Conservation (phyloP, 2,113 vertebrate species). For the Rynchops niger region DNA sequence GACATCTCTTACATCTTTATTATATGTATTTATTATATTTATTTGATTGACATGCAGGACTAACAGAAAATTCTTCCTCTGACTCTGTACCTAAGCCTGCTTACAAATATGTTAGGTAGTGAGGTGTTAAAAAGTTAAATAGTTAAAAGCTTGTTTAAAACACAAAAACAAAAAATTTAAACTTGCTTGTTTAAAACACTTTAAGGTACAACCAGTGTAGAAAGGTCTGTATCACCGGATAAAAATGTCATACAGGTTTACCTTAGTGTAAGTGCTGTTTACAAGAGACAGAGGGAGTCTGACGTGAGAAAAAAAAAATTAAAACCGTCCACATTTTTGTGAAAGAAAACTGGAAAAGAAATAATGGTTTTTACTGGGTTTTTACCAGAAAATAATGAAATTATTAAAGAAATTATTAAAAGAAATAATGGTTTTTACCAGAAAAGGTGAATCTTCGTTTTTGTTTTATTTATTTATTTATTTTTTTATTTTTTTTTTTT, state of each 20-base stretch:
- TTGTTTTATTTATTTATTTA: too few relatives aligned
- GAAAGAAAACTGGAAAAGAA: neutral
- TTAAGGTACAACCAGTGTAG: neutral
- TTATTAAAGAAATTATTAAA: too few relatives aligned
- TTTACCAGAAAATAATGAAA: too few relatives aligned
- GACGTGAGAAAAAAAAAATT: neutral
- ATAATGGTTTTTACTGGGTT: fast-evolving
- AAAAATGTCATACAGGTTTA: neutral
- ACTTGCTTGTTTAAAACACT: neutral
- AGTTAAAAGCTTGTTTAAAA: neutral
- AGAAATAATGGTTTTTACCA: neutral
- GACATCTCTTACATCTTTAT: neutral
- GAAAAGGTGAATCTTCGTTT: neutral
- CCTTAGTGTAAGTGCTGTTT: neutral
- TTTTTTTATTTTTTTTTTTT: fast-evolving
- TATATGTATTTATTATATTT: neutral
- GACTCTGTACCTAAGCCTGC: neutral
- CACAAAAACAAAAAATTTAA: neutral
- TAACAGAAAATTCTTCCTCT: neutral
- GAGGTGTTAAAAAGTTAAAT: neutral
- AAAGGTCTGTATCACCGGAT: neutral
- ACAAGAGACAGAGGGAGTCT: neutral
- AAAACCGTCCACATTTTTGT: neutral
- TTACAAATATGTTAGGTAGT: neutral
- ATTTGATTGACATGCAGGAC: neutral